A percentile compares a stretch with the other conserved stretches of the same genome.
phyloP scores from a whole-genome alignment of 2,888 invertebrate species.

The Ichneumoninae sp. region DNA sequence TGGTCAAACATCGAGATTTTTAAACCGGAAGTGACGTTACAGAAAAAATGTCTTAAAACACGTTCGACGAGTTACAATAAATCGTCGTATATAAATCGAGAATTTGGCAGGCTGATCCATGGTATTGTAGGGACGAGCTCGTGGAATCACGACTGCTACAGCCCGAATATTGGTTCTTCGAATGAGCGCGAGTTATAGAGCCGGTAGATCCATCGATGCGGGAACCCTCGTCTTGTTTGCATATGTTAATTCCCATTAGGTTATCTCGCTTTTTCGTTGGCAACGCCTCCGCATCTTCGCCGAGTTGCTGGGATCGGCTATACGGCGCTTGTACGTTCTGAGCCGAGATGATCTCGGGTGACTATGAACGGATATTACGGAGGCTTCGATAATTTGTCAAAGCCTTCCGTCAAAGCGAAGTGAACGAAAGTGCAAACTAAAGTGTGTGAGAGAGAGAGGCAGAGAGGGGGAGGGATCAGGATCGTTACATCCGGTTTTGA shows the following conservation, averaged over 20 bases:
- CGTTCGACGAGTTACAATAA: not conserved
- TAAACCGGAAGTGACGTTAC: not conserved
- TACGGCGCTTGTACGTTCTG: conserved; percentile 3
- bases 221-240: conserved; percentile 48
- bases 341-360: conserved; percentile 32
- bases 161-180: conserved; percentile 36
- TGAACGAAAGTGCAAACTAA: conserved; percentile 16
- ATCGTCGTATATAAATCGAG: conserved; percentile 43
- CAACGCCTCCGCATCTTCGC: conserved; percentile 42
- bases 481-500: conserved; percentile 51
- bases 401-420: conserved; percentile 44
- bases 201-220: conserved; percentile 32
- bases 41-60: not conserved
- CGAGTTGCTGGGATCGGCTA: conserved; percentile 33
- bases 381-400: conserved; percentile 56
- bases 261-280: conserved; percentile 44
- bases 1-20: not conserved
- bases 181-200: conserved; percentile 24
- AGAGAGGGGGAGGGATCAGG: conserved; percentile 23
- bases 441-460: not conserved
- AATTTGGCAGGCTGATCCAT: conserved; percentile 21
- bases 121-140: not conserved
- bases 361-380: conserved; percentile 47
- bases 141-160: conserved; percentile 10
- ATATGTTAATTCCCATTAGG: conserved; percentile 59